phyloP scores from a whole-genome alignment of 2,797 vertebrate genomes.

The Lepus oiostolus region DNA sequence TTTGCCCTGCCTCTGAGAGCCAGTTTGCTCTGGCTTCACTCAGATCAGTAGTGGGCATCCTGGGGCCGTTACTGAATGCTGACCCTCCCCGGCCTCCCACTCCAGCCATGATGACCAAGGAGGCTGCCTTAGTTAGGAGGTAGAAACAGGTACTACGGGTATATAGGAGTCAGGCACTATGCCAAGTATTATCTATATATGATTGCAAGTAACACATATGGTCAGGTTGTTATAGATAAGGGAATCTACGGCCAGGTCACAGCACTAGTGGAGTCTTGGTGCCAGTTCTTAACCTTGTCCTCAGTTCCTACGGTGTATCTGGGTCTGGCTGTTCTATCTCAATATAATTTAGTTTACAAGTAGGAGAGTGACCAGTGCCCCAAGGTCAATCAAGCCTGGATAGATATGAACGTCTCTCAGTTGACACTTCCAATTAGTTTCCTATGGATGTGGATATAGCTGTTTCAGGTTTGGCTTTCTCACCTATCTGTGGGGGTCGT shows the following conservation, averaged over 20 bases:
- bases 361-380: background rate
- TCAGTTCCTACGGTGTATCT: background rate
- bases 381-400: background rate
- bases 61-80: background rate
- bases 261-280: background rate
- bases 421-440: background rate
- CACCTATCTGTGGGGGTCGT: background rate
- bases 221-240: background rate
- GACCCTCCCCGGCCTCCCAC: background rate
- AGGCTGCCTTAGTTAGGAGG: background rate
- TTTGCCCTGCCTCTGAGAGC: conserved; percentile 16
- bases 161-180: background rate
- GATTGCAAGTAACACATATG: background rate
- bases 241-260: background rate
- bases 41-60: background rate
- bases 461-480: background rate
- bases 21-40: conserved; percentile 9
- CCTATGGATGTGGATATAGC: background rate
- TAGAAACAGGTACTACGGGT: background rate
- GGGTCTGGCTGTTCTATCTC: background rate
- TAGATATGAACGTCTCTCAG: background rate
- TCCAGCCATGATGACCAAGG: background rate
- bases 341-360: background rate
- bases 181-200: background rate
- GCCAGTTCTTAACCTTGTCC: background rate